phyloP scores from a whole-genome alignment of 2,888 invertebrate genomes.

The Siphlonurus alternatus region DNA sequence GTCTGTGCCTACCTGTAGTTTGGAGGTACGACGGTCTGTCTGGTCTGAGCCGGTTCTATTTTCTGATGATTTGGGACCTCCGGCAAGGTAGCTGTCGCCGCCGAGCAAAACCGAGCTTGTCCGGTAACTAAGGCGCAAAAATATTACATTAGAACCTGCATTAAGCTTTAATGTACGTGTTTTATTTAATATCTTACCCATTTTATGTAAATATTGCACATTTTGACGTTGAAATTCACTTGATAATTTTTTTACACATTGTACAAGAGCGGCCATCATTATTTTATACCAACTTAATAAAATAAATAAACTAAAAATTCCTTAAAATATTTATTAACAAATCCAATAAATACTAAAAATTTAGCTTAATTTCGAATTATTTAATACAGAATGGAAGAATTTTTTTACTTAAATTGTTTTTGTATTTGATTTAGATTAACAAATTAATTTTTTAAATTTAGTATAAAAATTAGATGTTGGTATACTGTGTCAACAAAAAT shows the following conservation, averaged over 20 bases:
- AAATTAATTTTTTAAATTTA: too few species aligned
- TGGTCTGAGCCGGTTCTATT: neutral
- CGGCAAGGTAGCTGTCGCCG: neutral
- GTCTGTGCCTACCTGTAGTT: too few species aligned
- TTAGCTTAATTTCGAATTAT: too few species aligned
- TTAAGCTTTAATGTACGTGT: too few species aligned
- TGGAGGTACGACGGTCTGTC: neutral
- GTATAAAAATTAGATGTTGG: too few species aligned
- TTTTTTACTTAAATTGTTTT: too few species aligned
- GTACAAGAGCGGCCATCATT: neutral
- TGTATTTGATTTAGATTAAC: too few species aligned
- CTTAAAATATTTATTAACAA: too few species aligned
- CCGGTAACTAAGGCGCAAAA: neutral
- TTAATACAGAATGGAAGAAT: too few species aligned
- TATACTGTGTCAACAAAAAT: neutral
- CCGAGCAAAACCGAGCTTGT: neutral
- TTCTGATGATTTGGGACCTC: neutral
- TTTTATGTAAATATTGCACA: neutral
- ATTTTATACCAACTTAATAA: neutral
- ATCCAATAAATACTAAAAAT: too few species aligned
- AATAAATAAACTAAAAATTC: too few species aligned
- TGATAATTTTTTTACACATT: neutral
- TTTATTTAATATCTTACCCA: neutral
- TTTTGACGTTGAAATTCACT: neutral
- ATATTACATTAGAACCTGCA: too few species aligned